A percentile compares a stretch with the other conserved stretches of the same genome.
phyloP scores from a whole-genome alignment of 2,113 vertebrate species.

The Channa maculata region DNA sequence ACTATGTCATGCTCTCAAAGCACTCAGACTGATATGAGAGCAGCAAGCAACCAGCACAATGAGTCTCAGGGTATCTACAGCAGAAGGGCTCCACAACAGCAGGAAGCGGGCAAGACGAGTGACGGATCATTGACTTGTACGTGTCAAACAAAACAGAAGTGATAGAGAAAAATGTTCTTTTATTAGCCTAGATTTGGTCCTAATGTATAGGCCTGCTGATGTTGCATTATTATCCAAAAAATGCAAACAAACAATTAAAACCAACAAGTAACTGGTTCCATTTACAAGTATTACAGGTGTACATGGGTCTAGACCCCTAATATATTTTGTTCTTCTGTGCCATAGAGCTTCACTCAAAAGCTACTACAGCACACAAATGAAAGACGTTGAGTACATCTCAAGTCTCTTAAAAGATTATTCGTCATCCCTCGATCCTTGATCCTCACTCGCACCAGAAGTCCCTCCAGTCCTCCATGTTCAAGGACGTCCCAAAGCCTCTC shows the following conservation, averaged over 20 bases:
- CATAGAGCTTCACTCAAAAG: no score
- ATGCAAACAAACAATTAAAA: no score
- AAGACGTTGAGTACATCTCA: no score
- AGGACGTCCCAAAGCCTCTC: no score
- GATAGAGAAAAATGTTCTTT: constrained; percentile 7
- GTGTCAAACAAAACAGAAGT: constrained; percentile 15
- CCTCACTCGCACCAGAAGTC: no score
- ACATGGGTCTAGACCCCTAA: neutral
- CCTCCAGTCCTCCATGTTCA: no score
- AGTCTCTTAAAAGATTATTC: no score
- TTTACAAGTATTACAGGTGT: neutral
- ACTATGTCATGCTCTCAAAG: constrained; percentile 72
- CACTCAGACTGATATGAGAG: constrained; percentile 77
- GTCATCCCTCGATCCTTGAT: no score
- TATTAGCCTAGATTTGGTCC: neutral
- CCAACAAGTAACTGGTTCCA: no score
- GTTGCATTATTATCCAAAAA: no score
- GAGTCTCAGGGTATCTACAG: constrained; percentile 55
- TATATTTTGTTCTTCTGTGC: neutral
- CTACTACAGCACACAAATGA: no score
- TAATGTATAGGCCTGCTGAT: neutral
- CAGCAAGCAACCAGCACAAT: constrained; percentile 64
- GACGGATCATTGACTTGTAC: constrained; percentile 18
- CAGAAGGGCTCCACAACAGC: constrained; percentile 46
- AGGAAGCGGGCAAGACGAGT: constrained; percentile 44